Conservation (phyloP, 1,140 invertebrate genomes). For the Chironomus tepperi region DNA sequence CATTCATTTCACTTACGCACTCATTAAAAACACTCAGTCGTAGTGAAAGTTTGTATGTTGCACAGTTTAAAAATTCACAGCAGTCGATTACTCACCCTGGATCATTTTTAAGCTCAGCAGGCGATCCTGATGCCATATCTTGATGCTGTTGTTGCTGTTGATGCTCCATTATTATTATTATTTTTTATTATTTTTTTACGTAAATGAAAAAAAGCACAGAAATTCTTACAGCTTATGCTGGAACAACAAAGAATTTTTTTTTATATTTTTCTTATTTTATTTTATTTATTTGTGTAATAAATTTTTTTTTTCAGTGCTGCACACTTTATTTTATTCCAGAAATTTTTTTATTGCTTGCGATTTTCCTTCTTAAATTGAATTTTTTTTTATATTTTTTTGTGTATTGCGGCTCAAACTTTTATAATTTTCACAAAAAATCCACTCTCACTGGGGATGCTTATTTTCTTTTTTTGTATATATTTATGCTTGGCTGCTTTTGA, state of each 20-base stretch:
- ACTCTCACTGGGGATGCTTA: neutral
- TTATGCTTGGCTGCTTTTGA: neutral
- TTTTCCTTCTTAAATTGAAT: constrained; percentile 15
- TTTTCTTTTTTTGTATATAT: neutral
- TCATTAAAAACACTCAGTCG: no score
- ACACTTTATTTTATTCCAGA: neutral
- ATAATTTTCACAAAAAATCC: constrained; percentile 4
- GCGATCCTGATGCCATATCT: constrained; percentile 63
- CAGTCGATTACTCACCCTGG: constrained; percentile 60
- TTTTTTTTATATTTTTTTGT: neutral
- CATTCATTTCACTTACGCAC: no score
- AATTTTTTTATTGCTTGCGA: constrained; percentile 17
- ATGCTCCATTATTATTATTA: constrained; percentile 36
- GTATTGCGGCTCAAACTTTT: constrained; percentile 1
- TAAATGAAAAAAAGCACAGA: neutral
- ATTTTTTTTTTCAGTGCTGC: neutral
- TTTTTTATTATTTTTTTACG: neutral
- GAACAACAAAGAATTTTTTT: neutral
- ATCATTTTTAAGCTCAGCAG: constrained; percentile 79
- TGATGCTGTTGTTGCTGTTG: constrained; percentile 49
- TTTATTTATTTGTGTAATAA: neutral
- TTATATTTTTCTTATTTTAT: neutral
- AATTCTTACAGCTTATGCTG: neutral
- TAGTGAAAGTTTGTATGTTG: neutral
- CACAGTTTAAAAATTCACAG: constrained; percentile 29